Evolutionary conservation across 2,113 vertebrate genomes (phyloP).

Genomic region (Cyanistes caeruleus): DNA sequence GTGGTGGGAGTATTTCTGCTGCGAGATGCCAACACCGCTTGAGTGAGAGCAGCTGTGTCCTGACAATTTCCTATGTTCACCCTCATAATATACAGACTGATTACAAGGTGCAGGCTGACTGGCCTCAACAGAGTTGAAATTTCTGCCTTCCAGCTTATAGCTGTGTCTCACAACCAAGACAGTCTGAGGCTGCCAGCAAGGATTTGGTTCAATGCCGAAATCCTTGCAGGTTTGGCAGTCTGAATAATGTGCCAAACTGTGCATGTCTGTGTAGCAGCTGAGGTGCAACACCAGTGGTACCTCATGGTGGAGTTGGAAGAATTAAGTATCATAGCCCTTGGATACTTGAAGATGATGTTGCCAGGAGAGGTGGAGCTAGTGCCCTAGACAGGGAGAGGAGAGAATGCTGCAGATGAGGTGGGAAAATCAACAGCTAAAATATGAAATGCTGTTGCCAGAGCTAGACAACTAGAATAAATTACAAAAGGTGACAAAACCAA

Average conservation of each 20-base stretch:
- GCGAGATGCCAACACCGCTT: background rate
- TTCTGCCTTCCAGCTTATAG: accelerated
- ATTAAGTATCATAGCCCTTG: background rate
- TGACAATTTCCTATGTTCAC: background rate
- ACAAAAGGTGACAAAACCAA: background rate
- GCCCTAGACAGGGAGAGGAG: background rate
- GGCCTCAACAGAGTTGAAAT: background rate
- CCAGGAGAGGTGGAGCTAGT: background rate
- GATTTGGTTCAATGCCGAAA: background rate
- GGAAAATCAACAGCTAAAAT: background rate
- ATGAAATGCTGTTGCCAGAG: background rate
- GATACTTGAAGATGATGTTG: background rate
- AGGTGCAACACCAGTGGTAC: background rate
- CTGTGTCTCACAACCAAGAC: accelerated
- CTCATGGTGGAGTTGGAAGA: background rate
- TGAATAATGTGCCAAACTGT: accelerated
- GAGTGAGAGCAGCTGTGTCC: background rate
- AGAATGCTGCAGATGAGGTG: background rate
- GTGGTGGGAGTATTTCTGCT: background rate
- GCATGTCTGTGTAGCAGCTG: accelerated
- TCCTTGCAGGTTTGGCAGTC: background rate
- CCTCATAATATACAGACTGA: background rate
- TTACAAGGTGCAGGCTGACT: background rate
- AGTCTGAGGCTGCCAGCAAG: background rate
- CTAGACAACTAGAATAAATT: background rate